phyloP scores from a whole-genome alignment of 2,888 invertebrate species.

The Luperina nickerlii region DNA sequence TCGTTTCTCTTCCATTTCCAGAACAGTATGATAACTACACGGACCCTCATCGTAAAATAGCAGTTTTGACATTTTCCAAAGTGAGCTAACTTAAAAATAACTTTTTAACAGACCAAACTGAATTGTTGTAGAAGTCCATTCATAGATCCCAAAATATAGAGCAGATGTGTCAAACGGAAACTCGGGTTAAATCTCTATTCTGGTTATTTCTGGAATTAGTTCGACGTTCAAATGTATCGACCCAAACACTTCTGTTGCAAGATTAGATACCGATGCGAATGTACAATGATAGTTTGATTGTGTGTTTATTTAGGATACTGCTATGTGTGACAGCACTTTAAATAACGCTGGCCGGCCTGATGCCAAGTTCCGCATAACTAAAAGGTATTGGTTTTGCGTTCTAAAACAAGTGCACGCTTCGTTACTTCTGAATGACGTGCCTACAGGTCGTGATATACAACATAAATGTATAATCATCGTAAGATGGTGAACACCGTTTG shows the following conservation, averaged over 20 bases:
- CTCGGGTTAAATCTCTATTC: slow-evolving; percentile 31
- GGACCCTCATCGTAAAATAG: slow-evolving; percentile 32
- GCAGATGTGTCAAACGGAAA: slow-evolving; percentile 27
- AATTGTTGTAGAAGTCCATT: slow-evolving; percentile 13
- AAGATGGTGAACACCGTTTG: neutral
- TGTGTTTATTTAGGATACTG: slow-evolving; percentile 52
- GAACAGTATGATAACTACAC: slow-evolving; percentile 13
- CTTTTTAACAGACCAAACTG: neutral
- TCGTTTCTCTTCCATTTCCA: slow-evolving; percentile 34
- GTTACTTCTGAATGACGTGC: slow-evolving; percentile 1
- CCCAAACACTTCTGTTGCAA: slow-evolving; percentile 43
- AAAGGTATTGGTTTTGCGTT: slow-evolving; percentile 48
- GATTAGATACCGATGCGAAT: slow-evolving; percentile 61
- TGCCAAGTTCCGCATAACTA: slow-evolving; percentile 62
- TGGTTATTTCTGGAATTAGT: slow-evolving; percentile 56
- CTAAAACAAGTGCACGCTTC: slow-evolving; percentile 13
- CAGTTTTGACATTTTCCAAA: slow-evolving; percentile 5
- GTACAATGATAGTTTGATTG: slow-evolving; percentile 45
- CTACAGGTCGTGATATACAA: neutral
- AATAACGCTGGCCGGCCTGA: slow-evolving; percentile 43
- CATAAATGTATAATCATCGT: neutral
- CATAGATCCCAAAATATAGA: slow-evolving; percentile 18
- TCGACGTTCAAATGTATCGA: slow-evolving; percentile 60
- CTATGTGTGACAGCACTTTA: slow-evolving; percentile 53
- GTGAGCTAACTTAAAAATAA: slow-evolving; percentile 27